Evolutionary conservation across 2,888 invertebrate species (phyloP).

Genomic region (Sarcophaga carnaria): DNA sequence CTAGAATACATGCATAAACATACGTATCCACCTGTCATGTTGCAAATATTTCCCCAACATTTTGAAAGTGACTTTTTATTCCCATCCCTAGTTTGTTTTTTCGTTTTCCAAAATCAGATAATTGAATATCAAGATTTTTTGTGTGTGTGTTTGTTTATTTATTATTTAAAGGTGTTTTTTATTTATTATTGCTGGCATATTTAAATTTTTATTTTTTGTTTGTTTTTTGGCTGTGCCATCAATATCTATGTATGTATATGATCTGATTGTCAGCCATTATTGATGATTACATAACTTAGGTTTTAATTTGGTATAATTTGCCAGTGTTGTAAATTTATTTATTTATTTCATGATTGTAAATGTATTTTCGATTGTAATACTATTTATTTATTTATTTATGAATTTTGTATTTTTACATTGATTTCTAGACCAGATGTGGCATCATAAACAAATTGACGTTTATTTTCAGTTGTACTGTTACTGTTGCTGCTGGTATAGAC

Average conservation of each 20-base stretch:
- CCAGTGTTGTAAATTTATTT: constrained; percentile 27
- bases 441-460: constrained; percentile 48
- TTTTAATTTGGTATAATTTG: constrained; percentile 1
- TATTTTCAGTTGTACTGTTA: neutral
- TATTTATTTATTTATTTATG: constrained; percentile 47
- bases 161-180: neutral
- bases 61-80: constrained; percentile 15
- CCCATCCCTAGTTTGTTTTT: no score
- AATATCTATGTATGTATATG: neutral
- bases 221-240: neutral
- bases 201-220: neutral
- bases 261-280: neutral
- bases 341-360: neutral
- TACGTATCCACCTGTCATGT: no score
- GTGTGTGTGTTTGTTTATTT: neutral
- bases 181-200: neutral
- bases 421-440: constrained; percentile 50
- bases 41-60: no score
- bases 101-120: neutral
- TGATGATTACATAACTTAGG: neutral
- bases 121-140: neutral
- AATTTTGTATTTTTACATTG: constrained; percentile 36
- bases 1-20: no score
- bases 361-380: constrained; percentile 15
- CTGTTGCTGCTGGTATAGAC: constrained; percentile 25